These are phyloP conservation scores for Druon quercuslanigerum DNA, from an alignment of 1,140 invertebrate species.

Conservation along the genomic window DNA sequence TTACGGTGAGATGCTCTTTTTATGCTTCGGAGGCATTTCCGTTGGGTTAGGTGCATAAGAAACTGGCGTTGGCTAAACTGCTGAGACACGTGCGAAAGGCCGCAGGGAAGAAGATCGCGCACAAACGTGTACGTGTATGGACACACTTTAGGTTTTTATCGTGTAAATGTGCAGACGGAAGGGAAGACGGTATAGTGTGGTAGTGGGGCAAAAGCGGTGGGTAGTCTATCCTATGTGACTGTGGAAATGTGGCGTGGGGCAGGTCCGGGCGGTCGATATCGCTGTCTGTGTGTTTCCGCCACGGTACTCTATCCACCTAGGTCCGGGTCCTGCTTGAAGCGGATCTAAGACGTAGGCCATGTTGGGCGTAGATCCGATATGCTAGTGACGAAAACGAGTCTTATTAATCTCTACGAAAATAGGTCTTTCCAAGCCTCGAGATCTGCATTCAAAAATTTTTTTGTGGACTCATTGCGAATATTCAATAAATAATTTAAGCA, in stretches of 20 bases:
- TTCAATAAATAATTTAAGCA: too few relatives aligned
- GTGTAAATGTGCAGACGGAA: conserved; percentile 45
- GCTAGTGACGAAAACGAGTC: neutral
- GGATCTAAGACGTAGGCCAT: conserved; percentile 35
- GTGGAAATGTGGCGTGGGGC: conserved; percentile 66
- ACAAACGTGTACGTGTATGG: conserved; percentile 1
- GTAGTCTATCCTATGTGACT: conserved; percentile 49
- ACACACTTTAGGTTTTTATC: conserved; percentile 32
- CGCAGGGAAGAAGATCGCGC: neutral
- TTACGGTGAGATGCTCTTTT: neutral
- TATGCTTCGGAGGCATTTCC: neutral
- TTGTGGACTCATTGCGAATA: neutral
- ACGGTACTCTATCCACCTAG: conserved; percentile 64
- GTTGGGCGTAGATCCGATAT: neutral
- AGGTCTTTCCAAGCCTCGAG: neutral
- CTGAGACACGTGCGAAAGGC: neutral
- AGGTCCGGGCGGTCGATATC: conserved; percentile 73
- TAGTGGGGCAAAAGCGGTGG: conserved; percentile 55
- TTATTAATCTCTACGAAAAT: neutral
- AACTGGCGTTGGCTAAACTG: neutral
- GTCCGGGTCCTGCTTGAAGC: conserved; percentile 56
- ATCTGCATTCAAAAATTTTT: neutral
- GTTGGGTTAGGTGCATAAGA: neutral
- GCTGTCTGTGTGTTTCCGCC: conserved; percentile 66
- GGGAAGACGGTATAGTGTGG: conserved; percentile 57